Conservation (phyloP, 1,140 invertebrate species). For the Leptopilina clavipes region DNA sequence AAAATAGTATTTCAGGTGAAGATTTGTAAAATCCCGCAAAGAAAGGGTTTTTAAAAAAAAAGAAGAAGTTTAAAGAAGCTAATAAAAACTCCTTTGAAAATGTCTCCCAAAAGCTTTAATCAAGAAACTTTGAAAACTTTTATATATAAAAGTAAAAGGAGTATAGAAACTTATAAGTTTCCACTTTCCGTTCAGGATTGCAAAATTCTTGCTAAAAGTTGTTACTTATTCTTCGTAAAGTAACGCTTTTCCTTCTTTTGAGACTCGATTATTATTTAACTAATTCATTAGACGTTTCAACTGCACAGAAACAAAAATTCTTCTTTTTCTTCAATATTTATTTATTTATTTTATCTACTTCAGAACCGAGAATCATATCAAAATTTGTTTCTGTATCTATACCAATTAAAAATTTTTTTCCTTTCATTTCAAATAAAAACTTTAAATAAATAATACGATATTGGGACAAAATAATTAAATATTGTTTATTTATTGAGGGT, state of each 20-base stretch:
- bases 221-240: slow-evolving; percentile 5
- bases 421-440: no score
- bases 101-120: background rate
- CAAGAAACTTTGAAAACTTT: slow-evolving; percentile 1
- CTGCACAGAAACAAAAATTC: background rate
- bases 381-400: no score
- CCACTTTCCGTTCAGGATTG: background rate
- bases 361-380: no score
- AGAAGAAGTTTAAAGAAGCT: no score
- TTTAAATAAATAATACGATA: no score
- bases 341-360: no score
- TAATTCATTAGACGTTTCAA: slow-evolving; percentile 3
- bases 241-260: background rate
- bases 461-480: no score
- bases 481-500: no score
- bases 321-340: background rate
- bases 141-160: background rate
- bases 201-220: slow-evolving; percentile 6
- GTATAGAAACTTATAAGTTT: background rate
- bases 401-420: background rate
- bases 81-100: background rate
- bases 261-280: slow-evolving; percentile 17
- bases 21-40: no score
- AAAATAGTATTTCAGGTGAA: no score
- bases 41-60: no score